These are phyloP conservation scores for Scartelaos histophorus DNA, from an alignment of 2,113 vertebrate species.

Conservation along the genomic window DNA sequence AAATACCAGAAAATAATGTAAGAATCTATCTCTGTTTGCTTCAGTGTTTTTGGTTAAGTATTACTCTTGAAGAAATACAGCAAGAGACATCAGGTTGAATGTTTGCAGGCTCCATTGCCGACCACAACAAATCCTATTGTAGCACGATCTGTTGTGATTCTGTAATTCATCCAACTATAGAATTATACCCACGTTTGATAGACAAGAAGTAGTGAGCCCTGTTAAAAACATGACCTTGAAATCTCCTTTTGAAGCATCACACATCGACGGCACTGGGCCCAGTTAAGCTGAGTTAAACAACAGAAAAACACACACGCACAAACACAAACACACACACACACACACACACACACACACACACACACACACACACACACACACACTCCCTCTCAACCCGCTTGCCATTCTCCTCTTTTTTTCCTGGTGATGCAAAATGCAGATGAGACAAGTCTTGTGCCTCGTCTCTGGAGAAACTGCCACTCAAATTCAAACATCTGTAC, in stretches of 20 bases:
- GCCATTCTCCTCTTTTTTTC: conserved; percentile 56
- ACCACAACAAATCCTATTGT: conserved; percentile 61
- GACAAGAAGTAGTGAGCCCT: conserved; percentile 52
- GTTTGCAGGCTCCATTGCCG: conserved; percentile 47
- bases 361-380: conserved; percentile 13
- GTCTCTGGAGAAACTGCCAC: conserved; percentile 78
- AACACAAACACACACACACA: conserved; percentile 11
- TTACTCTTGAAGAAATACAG: conserved; percentile 18
- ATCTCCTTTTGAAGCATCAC: conserved; percentile 73
- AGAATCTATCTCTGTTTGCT: neutral
- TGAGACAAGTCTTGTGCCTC: conserved; percentile 74
- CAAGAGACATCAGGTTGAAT: conserved; percentile 19
- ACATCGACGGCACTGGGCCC: conserved; percentile 57
- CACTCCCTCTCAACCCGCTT: conserved; percentile 51
- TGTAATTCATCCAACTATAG: conserved; percentile 69
- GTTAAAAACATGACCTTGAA: conserved; percentile 77
- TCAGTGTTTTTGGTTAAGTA: neutral
- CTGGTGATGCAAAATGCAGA: conserved; percentile 80
- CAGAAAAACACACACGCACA: conserved; percentile 16
- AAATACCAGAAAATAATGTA: neutral
- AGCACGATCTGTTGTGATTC: conserved; percentile 64
- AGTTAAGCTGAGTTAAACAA: conserved; percentile 64
- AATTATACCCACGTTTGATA: conserved; percentile 73
- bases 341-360: conserved; percentile 15
- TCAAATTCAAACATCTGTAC: conserved; percentile 76